These are phyloP conservation scores for Hydropotes inermis DNA, from an alignment of 2,113 vertebrate genomes.

Conservation along the genomic window DNA sequence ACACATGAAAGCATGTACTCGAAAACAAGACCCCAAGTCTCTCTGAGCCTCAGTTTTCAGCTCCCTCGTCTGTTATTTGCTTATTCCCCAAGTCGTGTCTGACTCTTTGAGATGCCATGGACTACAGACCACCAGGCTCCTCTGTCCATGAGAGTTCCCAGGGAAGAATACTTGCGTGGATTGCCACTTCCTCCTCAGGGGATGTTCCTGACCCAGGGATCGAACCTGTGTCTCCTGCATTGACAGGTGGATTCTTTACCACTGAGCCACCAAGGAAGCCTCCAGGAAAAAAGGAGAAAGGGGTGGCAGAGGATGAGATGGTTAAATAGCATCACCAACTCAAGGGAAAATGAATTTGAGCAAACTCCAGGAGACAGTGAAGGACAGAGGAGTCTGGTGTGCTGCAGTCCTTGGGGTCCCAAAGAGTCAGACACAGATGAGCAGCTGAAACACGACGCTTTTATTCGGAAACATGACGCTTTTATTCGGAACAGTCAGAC, in stretches of 20 bases:
- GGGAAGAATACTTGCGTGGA: neutral
- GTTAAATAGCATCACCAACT: neutral
- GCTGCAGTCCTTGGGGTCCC: neutral
- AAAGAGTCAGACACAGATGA: neutral
- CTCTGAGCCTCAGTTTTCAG: neutral
- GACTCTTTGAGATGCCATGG: neutral
- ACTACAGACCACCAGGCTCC: neutral
- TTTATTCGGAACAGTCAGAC: neutral
- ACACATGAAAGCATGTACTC: rapidly evolving
- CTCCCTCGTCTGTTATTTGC: too few relatives aligned
- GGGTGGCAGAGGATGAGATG: neutral
- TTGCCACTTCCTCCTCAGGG: neutral
- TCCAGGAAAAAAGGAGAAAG: neutral
- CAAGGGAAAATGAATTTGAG: neutral
- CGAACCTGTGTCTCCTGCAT: neutral
- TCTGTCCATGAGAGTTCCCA: neutral
- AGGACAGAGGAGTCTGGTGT: neutral
- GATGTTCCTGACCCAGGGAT: neutral
- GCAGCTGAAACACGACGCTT: neutral
- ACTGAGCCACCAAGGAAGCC: neutral
- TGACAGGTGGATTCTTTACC: neutral
- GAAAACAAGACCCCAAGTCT: neutral
- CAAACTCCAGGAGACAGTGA: neutral
- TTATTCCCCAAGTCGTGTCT: neutral
- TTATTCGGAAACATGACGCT: neutral